Evolutionary conservation across 2,888 invertebrate species (phyloP), one percentile per base, ranked within the genome.

Genomic region (Allygus modestus): DNA sequence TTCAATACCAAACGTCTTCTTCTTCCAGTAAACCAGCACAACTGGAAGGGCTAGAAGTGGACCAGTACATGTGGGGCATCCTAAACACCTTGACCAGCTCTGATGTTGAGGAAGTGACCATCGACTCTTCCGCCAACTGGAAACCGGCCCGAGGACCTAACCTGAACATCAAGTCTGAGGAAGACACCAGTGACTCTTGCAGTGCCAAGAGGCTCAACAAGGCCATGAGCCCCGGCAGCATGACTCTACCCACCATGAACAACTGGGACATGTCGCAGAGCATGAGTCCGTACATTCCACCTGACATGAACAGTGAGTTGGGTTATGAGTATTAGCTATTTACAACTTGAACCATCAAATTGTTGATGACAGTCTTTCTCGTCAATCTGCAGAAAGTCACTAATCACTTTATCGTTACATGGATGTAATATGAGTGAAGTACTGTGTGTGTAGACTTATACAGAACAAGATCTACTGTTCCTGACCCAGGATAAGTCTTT

Each of bases 1-100:
- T n/a, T n/a, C n/a, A n/a, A n/a, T n/a, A n/a, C n/a, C n/a, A n/a
- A n/a, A n/a, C n/a, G n/a, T 7, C 37, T 37, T 37, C 4, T 7
- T 37, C 37, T 37, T 89, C 69, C 91, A 97, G 97, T 92, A 98
- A 98, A 95, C 96, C 97, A 88, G 98, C 98, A 86, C 95, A 97
- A 90, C 92, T 98, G 89, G 98, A 98, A 92, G 97, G 97, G 33
- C 92, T 98, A 89, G 98, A 98, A 92, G 97, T 98, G 82, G 98
- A 98, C 92, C 98, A 98, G 92, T 98, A 98, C 91, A 97, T 98
- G 94, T 98, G 98, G 98, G 97, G 97, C 88, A 98, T 98, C 89
- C 92, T 98, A 85, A 97, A 96, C 89, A 97, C 96, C 83, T 92
- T 97, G 87, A 94, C 93, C 88, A 94, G 93, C 88, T 94, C 96